Evolutionary conservation across 2,113 vertebrate species (phyloP).

Genomic region (Ursus arctos): DNA sequence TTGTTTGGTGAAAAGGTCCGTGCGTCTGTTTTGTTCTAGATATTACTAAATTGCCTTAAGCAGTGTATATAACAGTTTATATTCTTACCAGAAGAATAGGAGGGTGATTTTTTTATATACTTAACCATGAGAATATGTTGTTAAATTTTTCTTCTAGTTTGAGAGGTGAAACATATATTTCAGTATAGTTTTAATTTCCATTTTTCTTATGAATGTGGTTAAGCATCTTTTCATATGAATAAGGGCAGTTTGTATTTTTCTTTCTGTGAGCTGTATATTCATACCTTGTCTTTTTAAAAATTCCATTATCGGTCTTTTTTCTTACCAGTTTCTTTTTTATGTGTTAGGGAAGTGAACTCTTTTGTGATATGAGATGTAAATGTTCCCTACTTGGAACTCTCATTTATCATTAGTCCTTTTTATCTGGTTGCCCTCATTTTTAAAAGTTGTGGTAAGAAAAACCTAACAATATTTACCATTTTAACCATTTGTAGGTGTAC

Average conservation of each 20-base stretch:
- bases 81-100: background rate
- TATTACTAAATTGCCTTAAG: background rate
- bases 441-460: background rate
- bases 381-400: background rate
- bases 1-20: background rate
- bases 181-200: background rate
- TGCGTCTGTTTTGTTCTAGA: background rate
- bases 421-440: background rate
- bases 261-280: background rate
- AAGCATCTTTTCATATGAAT: background rate
- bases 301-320: background rate
- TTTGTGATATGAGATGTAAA: background rate
- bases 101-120: background rate
- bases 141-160: background rate
- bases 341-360: background rate
- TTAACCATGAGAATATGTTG: background rate
- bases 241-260: background rate
- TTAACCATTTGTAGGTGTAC: background rate
- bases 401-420: background rate
- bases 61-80: background rate
- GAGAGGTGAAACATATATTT: background rate
- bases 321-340: background rate
- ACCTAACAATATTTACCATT: background rate
- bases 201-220: background rate
- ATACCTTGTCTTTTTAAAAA: background rate